phyloP scores from a whole-genome alignment of 1,140 invertebrate species.

The Reticulitermes speratus region DNA sequence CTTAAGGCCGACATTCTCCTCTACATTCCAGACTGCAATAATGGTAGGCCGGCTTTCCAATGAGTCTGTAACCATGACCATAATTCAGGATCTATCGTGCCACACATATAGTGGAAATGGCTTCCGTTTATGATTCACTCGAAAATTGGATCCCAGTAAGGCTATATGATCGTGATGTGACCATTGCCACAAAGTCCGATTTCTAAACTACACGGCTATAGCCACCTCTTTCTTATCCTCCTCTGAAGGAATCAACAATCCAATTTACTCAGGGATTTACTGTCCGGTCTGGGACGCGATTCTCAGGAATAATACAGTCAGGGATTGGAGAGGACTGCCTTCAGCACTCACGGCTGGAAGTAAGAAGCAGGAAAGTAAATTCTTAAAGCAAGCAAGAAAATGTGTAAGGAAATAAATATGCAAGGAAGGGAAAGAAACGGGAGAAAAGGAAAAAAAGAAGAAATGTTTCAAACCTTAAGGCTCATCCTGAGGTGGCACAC shows the following conservation, averaged over 20 bases:
- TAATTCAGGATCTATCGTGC: not conserved
- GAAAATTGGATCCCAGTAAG: not conserved
- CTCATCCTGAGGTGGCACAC: too few relatives aligned
- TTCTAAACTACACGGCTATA: not conserved
- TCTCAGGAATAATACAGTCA: not conserved
- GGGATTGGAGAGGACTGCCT: too few relatives aligned
- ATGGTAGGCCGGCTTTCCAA: not conserved
- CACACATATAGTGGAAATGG: not conserved
- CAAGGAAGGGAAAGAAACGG: too few relatives aligned
- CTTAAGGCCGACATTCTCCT: not conserved
- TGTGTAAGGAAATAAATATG: too few relatives aligned
- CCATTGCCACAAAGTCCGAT: not conserved
- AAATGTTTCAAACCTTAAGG: too few relatives aligned
- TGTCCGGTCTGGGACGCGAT: not conserved
- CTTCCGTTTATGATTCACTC: conserved; percentile 15
- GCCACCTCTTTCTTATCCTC: not conserved
- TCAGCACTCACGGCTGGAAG: too few relatives aligned
- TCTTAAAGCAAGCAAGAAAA: too few relatives aligned
- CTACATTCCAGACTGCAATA: not conserved
- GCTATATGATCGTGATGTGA: conserved; percentile 1
- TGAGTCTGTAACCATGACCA: not conserved
- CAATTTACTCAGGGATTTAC: conserved; percentile 18
- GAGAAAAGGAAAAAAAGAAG: too few relatives aligned
- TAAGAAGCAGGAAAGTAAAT: too few relatives aligned
- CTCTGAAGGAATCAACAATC: not conserved